Conservation (phyloP, 2,113 vertebrate genomes). For the Cynoglossus semilaevis region DNA sequence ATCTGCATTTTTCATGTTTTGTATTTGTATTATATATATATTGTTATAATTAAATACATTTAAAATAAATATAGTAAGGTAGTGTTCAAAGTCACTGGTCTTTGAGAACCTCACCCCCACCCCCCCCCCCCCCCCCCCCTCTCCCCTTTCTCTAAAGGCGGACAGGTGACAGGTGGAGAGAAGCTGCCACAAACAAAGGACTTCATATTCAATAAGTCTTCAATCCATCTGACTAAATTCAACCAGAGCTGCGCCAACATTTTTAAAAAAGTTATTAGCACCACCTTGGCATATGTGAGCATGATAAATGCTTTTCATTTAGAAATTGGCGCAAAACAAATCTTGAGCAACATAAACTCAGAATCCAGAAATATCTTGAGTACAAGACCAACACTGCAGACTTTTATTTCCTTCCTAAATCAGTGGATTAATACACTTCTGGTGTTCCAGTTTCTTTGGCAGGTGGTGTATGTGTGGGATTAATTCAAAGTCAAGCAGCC, state of each 20-base stretch:
- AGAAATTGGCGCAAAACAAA: no score
- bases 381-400: background rate
- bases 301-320: no score
- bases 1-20: conserved; percentile 1
- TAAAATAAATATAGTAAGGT: no score
- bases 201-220: background rate
- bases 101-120: conserved; percentile 10
- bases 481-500: background rate
- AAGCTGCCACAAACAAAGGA: background rate
- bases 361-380: no score
- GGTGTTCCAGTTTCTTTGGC: background rate
- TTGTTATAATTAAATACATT: no score
- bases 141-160: no score
- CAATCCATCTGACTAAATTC: conserved; percentile 7
- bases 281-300: no score
- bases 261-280: no score
- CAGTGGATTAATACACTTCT: background rate
- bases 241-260: background rate
- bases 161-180: background rate
- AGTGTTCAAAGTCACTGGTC: conserved; percentile 40
- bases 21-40: background rate
- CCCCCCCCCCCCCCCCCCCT: no score
- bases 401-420: background rate
- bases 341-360: no score
- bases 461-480: background rate